A percentile compares a stretch with the other conserved stretches of the same genome.
These are phyloP conservation scores for Papilio elwesi DNA, from an alignment of 2,888 invertebrate species.

Conservation along the genomic window DNA sequence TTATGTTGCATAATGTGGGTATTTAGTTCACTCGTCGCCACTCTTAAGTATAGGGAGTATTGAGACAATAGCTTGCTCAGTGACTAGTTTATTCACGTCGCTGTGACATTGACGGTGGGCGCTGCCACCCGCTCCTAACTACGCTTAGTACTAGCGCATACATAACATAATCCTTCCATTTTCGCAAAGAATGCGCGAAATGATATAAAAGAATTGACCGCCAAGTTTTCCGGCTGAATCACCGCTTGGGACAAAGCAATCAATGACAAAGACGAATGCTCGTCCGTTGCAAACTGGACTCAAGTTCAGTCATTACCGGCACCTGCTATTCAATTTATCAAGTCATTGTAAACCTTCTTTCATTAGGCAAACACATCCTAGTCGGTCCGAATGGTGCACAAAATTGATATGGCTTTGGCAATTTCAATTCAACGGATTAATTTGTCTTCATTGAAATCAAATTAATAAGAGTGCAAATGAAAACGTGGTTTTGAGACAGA, in stretches of 20 bases:
- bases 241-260: conserved; percentile 5
- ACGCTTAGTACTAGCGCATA: no score
- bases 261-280: conserved; percentile 25
- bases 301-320: conserved; percentile 18
- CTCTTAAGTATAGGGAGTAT: no score
- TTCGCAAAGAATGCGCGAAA: conserved; percentile 3
- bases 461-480: not conserved
- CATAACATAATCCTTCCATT: not conserved
- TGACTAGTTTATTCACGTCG: no score
- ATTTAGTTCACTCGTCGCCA: no score
- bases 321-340: conserved; percentile 14
- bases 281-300: conserved; percentile 7
- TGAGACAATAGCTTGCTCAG: no score
- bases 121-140: no score
- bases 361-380: conserved; percentile 1
- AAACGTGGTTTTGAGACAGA: no score
- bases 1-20: no score
- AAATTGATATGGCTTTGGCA: not conserved
- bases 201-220: not conserved
- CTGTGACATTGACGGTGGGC: no score
- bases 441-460: no score
- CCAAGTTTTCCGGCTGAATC: conserved; percentile 21
- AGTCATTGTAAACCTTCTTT: not conserved
- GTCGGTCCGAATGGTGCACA: not conserved
- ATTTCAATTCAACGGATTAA: no score